Percentiles rank a stretch among this genome's conserved stretches.
These are phyloP conservation scores for Acropternis orthonyx DNA, from an alignment of 2,797 vertebrate species.

Conservation along the genomic window DNA sequence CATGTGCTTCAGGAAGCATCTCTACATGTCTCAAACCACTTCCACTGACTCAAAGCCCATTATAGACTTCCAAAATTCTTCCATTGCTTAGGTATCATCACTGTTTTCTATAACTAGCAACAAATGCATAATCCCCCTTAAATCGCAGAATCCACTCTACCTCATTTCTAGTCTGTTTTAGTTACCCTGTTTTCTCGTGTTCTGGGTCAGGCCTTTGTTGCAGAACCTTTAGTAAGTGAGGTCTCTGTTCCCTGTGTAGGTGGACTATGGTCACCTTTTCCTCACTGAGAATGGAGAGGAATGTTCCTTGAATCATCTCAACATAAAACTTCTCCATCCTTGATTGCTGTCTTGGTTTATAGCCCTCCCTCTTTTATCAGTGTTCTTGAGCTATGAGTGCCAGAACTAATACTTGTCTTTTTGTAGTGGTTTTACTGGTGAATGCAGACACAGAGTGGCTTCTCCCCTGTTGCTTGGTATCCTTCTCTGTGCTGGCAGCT, in stretches of 20 bases:
- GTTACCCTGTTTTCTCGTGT: background rate
- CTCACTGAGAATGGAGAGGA: background rate
- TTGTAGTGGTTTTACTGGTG: background rate
- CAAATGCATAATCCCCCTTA: background rate
- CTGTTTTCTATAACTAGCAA: rapidly evolving
- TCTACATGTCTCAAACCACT: rapidly evolving
- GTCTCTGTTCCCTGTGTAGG: background rate
- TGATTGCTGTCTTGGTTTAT: background rate
- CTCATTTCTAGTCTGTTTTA: background rate
- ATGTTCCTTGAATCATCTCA: background rate
- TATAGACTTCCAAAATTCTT: background rate
- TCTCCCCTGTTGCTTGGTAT: background rate
- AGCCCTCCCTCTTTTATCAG: background rate
- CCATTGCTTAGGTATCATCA: background rate
- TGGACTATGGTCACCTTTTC: background rate
- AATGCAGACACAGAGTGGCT: background rate
- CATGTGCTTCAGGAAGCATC: background rate
- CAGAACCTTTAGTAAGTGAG: background rate
- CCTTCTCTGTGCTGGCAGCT: background rate
- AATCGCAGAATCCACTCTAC: background rate
- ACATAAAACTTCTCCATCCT: background rate
- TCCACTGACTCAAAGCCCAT: background rate
- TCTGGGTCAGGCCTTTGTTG: background rate
- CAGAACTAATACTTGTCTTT: background rate
- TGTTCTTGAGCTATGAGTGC: background rate